These are phyloP conservation scores for Penelope pileata DNA, from an alignment of 2,113 vertebrate species.

Conservation along the genomic window DNA sequence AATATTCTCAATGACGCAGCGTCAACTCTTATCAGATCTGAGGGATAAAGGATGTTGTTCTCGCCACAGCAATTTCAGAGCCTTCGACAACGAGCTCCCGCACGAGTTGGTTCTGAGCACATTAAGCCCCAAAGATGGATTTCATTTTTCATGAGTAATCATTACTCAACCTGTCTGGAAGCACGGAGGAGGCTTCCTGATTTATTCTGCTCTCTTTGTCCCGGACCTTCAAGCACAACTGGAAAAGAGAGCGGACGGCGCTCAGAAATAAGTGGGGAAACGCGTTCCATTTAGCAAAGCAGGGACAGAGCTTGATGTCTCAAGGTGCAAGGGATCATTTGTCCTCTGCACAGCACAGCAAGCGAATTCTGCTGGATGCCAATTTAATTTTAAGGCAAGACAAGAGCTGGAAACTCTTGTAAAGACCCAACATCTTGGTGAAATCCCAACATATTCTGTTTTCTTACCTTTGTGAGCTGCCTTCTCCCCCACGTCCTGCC, in stretches of 20 bases:
- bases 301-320: neutral
- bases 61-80: neutral
- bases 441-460: neutral
- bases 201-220: constrained; percentile 46
- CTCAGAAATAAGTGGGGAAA: neutral
- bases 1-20: neutral
- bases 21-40: neutral
- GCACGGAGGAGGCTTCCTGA: neutral
- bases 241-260: neutral
- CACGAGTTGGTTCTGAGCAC: neutral
- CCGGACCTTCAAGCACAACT: neutral
- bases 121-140: neutral
- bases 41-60: neutral
- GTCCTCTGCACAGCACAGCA: neutral
- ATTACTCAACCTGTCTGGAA: constrained; percentile 43
- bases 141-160: constrained; percentile 22
- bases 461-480: neutral
- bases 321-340: rapidly evolving
- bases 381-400: neutral
- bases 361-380: neutral
- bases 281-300: rapidly evolving
- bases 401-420: neutral
- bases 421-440: neutral
- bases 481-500: neutral
- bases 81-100: neutral